These are phyloP conservation scores for Tyrophagus putrescentiae DNA, from an alignment of 1,140 invertebrate genomes.

Conservation along the genomic window DNA sequence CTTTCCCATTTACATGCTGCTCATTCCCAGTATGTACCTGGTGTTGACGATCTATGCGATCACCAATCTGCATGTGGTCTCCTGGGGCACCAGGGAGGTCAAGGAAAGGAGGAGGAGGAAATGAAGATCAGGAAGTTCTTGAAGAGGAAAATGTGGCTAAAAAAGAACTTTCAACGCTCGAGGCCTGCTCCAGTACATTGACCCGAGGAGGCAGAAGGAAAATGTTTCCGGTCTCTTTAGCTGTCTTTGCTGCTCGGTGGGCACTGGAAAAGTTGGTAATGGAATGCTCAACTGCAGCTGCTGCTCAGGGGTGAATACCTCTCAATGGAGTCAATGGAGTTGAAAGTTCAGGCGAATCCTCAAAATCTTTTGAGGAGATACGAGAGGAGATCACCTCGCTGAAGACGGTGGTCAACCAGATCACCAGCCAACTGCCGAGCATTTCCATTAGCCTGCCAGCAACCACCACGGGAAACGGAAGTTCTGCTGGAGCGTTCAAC, in stretches of 20 bases:
- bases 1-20: constrained; percentile 83
- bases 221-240: neutral
- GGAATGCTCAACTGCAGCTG: neutral
- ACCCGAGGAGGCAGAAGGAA: neutral
- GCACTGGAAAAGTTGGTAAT: neutral
- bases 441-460: too few relatives aligned
- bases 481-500: too few relatives aligned
- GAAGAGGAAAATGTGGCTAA: constrained; percentile 48
- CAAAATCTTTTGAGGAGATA: neutral
- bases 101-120: constrained; percentile 34
- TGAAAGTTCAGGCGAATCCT: neutral
- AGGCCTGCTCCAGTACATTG: too few relatives aligned
- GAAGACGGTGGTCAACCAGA: too few relatives aligned
- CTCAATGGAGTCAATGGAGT: neutral
- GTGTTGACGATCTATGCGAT: constrained; percentile 95
- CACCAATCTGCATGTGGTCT: constrained; percentile 93
- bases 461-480: too few relatives aligned
- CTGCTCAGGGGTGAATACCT: neutral
- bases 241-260: neutral
- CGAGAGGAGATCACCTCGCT: neutral
- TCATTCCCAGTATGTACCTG: constrained; percentile 95
- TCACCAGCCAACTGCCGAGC: too few relatives aligned
- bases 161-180: neutral
- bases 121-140: constrained; percentile 64
- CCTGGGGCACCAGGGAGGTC: constrained; percentile 96